A percentile compares a stretch with the other conserved stretches of the same genome.
Evolutionary conservation across 1,140 invertebrate species (phyloP).

Genomic region (Pomacea maculata): DNA sequence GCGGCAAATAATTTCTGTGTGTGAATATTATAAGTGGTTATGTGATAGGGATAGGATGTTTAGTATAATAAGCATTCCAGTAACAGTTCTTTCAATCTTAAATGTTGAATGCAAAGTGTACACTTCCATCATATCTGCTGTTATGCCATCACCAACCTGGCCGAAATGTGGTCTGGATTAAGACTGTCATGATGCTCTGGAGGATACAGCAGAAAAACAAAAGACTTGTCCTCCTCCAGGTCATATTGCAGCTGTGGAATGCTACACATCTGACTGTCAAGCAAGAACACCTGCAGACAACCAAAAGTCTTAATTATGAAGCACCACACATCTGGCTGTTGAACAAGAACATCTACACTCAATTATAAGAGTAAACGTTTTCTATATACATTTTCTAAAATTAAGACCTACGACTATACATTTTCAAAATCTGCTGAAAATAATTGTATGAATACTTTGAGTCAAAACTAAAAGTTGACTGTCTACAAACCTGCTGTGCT

Average conservation of each 20-base stretch:
- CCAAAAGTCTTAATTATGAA: slow-evolving; percentile 49
- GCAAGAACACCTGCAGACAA: slow-evolving; percentile 72
- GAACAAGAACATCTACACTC: slow-evolving; percentile 68
- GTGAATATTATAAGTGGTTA: too few species aligned
- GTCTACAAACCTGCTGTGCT: slow-evolving; percentile 77
- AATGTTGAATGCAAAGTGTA: too few species aligned
- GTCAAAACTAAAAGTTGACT: background rate
- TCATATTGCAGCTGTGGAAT: slow-evolving; percentile 56
- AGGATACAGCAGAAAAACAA: slow-evolving; percentile 89
- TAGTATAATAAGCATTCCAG: too few species aligned
- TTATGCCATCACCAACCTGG: slow-evolving; percentile 13
- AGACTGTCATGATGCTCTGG: slow-evolving; percentile 74
- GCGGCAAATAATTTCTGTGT: too few species aligned
- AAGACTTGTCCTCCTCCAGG: slow-evolving; percentile 73
- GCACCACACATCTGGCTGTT: slow-evolving; percentile 70
- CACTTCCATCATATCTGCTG: too few species aligned
- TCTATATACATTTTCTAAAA: too few species aligned
- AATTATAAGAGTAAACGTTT: too few species aligned
- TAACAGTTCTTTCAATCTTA: too few species aligned
- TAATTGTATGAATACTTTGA: background rate
- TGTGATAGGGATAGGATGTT: too few species aligned
- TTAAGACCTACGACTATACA: too few species aligned
- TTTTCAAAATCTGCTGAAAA: too few species aligned
- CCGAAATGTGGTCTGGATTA: slow-evolving; percentile 78
- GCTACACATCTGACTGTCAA: slow-evolving; percentile 71